Conservation (phyloP, 2,888 invertebrate species). For the Plebejus melissa region DNA sequence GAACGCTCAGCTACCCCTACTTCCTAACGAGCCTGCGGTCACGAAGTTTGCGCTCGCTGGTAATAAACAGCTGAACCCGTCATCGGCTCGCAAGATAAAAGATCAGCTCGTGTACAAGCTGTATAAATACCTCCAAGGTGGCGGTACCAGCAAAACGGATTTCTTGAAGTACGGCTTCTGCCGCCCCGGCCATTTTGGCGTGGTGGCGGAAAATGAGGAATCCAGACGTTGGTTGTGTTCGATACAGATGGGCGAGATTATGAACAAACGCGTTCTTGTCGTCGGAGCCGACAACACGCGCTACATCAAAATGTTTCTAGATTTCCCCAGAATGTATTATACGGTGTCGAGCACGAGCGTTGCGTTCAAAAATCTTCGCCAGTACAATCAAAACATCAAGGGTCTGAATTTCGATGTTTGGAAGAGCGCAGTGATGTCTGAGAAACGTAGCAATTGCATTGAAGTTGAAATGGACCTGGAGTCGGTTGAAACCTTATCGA, state of each 20-base stretch:
- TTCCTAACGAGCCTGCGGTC: conserved; percentile 46
- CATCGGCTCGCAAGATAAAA: conserved; percentile 57
- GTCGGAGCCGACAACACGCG: conserved; percentile 49
- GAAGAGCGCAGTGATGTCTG: conserved; percentile 44
- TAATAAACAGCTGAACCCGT: conserved; percentile 46
- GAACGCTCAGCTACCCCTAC: conserved; percentile 52
- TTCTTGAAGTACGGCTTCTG: conserved; percentile 60
- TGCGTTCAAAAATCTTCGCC: conserved; percentile 49
- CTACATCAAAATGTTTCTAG: conserved; percentile 49
- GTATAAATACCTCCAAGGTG: conserved; percentile 53
- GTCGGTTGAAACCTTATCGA: conserved; percentile 53
- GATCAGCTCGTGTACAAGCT: conserved; percentile 57
- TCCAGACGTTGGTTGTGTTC: conserved; percentile 55
- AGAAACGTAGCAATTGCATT: conserved; percentile 31
- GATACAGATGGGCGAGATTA: conserved; percentile 53
- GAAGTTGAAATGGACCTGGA: conserved; percentile 59
- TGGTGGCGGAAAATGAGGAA: conserved; percentile 58
- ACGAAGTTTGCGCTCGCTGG: conserved; percentile 57
- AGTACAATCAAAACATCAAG: conserved; percentile 56
- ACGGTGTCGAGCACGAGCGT: conserved; percentile 34
- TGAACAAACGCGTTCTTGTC: conserved; percentile 47
- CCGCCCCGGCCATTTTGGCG: conserved; percentile 54
- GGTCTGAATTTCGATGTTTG: conserved; percentile 58
- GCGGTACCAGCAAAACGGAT: conserved; percentile 50
- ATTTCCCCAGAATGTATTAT: conserved; percentile 40